Conservation (phyloP, 2,888 invertebrate species). For the Diaperis boleti region DNA sequence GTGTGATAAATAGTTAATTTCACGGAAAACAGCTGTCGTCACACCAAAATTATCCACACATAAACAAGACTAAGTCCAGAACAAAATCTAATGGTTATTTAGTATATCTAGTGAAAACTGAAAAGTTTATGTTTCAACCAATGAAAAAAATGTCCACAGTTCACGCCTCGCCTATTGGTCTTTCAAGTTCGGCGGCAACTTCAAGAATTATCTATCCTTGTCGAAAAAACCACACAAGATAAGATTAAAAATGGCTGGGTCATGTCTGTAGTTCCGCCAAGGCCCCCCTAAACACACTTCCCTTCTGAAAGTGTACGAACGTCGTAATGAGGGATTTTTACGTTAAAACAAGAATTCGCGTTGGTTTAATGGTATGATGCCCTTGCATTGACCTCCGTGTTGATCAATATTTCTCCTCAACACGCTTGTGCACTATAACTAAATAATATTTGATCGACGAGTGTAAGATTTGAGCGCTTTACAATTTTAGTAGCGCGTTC, state of each 20-base stretch:
- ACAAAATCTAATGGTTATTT: no score
- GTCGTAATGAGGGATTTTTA: conserved; percentile 9
- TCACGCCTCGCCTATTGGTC: no score
- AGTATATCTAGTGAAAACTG: no score
- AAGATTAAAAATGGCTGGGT: no score
- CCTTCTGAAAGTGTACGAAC: neutral
- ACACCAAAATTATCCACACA: no score
- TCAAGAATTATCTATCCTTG: neutral
- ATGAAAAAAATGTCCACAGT: no score
- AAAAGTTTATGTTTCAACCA: no score
- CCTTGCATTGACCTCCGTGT: conserved; percentile 42
- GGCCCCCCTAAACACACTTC: neutral
- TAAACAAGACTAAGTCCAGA: no score
- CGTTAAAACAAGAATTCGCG: conserved; percentile 8
- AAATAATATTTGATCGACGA: conserved; percentile 41
- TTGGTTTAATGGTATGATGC: conserved; percentile 29
- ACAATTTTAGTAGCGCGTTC: conserved; percentile 40
- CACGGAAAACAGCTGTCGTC: no score
- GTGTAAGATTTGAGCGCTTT: conserved; percentile 38
- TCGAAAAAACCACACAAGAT: neutral
- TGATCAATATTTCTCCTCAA: conserved; percentile 42
- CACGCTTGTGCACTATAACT: conserved; percentile 34
- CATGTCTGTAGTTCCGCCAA: no score
- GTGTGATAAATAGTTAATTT: no score
- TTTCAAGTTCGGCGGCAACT: neutral